These are phyloP conservation scores for Elysia chlorotica DNA, from an alignment of 1,140 invertebrate species.

Conservation along the genomic window DNA sequence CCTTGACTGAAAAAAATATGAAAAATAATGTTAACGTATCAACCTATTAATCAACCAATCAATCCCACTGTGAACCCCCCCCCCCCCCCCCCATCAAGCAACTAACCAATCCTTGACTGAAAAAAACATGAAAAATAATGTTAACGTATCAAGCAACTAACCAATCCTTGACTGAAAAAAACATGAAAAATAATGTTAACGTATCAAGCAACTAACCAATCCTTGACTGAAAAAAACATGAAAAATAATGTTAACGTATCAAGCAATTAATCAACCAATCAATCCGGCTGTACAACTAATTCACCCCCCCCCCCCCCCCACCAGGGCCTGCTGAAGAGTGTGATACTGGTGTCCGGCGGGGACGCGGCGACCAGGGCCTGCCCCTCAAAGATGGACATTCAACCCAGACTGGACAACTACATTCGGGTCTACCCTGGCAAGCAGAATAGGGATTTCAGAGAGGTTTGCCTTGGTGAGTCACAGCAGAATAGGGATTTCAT, in stretches of 20 bases:
- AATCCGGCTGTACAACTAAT: too few relatives aligned
- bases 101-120: too few relatives aligned
- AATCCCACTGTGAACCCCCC: too few relatives aligned
- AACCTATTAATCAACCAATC: too few relatives aligned
- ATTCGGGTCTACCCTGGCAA: constrained; percentile 42
- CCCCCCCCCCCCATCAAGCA: too few relatives aligned
- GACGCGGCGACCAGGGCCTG: constrained; percentile 45
- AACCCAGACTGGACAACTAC: constrained; percentile 36
- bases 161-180: neutral
- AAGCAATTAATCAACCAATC: too few relatives aligned
- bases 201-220: neutral
- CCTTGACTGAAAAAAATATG: too few relatives aligned
- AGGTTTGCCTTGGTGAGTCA: neutral
- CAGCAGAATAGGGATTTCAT: neutral
- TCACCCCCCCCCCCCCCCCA: too few relatives aligned
- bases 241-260: too few relatives aligned
- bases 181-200: neutral
- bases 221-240: neutral
- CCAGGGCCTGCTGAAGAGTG: constrained; percentile 49
- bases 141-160: neutral
- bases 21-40: too few relatives aligned
- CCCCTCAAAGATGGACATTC: constrained; percentile 32
- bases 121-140: too few relatives aligned
- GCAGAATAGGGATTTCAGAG: too few relatives aligned
- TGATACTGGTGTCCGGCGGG: constrained; percentile 47